phyloP scores from a whole-genome alignment of 2,888 invertebrate genomes.

The Syrista parreyssii region DNA sequence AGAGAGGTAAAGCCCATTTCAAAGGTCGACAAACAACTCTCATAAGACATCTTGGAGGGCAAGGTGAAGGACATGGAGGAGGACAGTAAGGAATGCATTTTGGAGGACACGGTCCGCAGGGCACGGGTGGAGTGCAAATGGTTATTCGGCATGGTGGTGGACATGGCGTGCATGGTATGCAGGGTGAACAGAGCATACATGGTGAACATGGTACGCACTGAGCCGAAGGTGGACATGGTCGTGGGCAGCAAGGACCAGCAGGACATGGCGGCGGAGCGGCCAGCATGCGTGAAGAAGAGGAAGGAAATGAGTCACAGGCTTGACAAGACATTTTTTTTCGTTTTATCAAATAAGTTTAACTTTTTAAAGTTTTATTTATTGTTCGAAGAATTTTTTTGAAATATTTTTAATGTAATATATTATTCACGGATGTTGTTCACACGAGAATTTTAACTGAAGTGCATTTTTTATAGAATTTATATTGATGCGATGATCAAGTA shows the following conservation, averaged over 20 bases:
- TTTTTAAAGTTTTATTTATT: too few species aligned
- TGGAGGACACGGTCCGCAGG: slow-evolving; percentile 48
- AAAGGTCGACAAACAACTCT: slow-evolving; percentile 13
- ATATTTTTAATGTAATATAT: too few species aligned
- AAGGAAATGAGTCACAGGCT: neutral
- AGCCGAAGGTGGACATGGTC: slow-evolving; percentile 3
- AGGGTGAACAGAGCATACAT: slow-evolving; percentile 42
- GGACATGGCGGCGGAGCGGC: neutral
- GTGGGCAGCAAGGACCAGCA: slow-evolving; percentile 6
- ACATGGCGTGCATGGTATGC: slow-evolving; percentile 36
- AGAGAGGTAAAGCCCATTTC: slow-evolving; percentile 30
- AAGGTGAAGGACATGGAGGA: slow-evolving; percentile 30
- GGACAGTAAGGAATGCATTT: slow-evolving; percentile 45
- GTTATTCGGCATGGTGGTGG: slow-evolving; percentile 45
- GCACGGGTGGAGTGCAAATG: slow-evolving; percentile 49
- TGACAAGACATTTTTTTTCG: slow-evolving; percentile 11
- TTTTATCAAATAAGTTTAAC: neutral
- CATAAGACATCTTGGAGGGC: slow-evolving; percentile 32
- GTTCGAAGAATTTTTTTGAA: too few species aligned
- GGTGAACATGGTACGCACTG: slow-evolving; percentile 27
- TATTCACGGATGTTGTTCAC: too few species aligned
- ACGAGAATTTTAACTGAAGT: too few species aligned
- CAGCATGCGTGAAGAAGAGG: neutral
- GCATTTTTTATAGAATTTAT: too few species aligned
- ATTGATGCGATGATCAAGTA: too few species aligned